These are phyloP conservation scores for Rhabdophis nuchalis DNA, from an alignment of 2,797 vertebrate genomes.

Conservation along the genomic window DNA sequence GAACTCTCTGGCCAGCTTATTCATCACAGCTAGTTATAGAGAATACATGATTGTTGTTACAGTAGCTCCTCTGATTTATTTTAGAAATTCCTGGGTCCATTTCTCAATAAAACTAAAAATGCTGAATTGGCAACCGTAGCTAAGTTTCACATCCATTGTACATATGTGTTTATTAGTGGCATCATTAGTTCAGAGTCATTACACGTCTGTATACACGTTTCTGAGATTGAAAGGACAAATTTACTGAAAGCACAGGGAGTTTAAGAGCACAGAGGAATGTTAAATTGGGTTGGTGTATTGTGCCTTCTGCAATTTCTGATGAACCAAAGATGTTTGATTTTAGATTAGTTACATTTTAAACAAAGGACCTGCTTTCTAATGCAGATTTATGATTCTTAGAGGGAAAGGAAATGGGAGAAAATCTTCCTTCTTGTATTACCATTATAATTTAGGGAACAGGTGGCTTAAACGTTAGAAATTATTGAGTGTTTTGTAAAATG, in stretches of 20 bases:
- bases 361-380: background rate
- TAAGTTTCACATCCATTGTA: background rate
- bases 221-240: background rate
- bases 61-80: background rate
- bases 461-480: background rate
- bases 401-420: background rate
- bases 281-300: background rate
- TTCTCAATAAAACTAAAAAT: background rate
- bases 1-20: background rate
- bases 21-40: background rate
- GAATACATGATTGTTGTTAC: background rate
- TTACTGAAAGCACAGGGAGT: background rate
- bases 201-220: background rate
- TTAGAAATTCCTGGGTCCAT: background rate
- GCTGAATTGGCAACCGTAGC: background rate
- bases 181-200: background rate
- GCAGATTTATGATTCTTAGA: background rate
- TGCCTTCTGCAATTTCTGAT: background rate
- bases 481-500: background rate
- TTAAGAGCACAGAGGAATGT: background rate
- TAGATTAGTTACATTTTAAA: background rate
- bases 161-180: background rate
- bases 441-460: background rate
- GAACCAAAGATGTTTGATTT: background rate
- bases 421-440: background rate